These are phyloP conservation scores for Lytechinus pictus DNA, from an alignment of 35 echinoderm and acorn worm species.

Conservation along the genomic window DNA sequence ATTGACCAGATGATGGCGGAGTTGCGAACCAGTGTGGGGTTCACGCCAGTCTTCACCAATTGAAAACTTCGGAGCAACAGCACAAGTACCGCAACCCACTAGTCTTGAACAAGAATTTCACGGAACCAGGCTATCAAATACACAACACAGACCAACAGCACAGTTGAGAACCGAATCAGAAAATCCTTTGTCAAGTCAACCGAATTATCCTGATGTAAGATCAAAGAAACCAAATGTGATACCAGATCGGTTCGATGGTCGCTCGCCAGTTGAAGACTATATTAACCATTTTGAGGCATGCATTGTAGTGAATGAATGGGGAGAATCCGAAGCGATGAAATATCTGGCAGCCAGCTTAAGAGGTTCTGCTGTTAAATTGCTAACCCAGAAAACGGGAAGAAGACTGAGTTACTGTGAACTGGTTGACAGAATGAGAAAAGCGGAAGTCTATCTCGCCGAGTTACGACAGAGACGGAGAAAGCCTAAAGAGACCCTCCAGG, in stretches of 20 bases:
- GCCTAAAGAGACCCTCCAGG: slow-evolving; percentile 27
- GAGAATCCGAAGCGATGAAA: too few species aligned
- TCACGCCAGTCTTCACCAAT: neutral
- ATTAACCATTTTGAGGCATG: slow-evolving; percentile 54
- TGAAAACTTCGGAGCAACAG: neutral
- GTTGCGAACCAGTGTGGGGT: neutral
- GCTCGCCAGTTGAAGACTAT: slow-evolving; percentile 52
- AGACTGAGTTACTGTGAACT: neutral
- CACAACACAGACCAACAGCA: too few species aligned
- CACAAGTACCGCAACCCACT: neutral
- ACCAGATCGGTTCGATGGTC: slow-evolving; percentile 48
- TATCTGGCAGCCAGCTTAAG: too few species aligned
- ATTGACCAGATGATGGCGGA: neutral
- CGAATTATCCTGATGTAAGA: neutral
- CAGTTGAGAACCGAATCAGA: neutral
- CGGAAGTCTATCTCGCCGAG: slow-evolving; percentile 61
- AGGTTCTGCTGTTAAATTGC: too few species aligned
- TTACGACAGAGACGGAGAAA: neutral
- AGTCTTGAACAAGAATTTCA: neutral
- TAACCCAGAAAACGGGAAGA: neutral
- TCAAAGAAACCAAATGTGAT: neutral
- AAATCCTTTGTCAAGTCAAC: neutral
- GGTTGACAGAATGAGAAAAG: neutral
- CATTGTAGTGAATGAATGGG: too few species aligned
- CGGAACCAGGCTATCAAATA: neutral